A percentile compares a stretch with the other conserved stretches of the same genome.
These are phyloP conservation scores for Triops cancriformis DNA, from an alignment of 1,140 invertebrate species.

Conservation along the genomic window DNA sequence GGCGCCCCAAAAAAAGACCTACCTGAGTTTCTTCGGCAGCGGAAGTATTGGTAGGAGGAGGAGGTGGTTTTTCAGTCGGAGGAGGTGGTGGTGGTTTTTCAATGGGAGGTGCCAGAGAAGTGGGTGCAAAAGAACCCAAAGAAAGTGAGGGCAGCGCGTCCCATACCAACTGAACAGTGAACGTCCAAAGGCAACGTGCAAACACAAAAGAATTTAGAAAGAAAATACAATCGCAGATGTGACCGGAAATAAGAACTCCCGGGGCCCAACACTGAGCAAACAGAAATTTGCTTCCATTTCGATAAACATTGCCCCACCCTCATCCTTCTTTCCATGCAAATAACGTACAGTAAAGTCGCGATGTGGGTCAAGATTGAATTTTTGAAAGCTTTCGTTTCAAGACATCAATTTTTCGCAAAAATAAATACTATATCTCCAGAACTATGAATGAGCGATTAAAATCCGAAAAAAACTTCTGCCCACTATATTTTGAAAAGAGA, in stretches of 20 bases:
- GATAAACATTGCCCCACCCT: background rate
- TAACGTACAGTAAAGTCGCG: background rate
- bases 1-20: slow-evolving; percentile 24
- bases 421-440: too few species aligned
- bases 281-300: background rate
- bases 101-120: slow-evolving; percentile 64
- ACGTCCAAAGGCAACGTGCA: slow-evolving; percentile 36
- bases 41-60: background rate
- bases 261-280: background rate
- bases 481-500: too few species aligned
- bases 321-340: background rate
- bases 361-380: too few species aligned
- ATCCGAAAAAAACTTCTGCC: too few species aligned
- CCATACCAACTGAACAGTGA: slow-evolving; percentile 37
- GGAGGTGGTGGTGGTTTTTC: slow-evolving; percentile 79
- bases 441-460: too few species aligned
- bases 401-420: too few species aligned
- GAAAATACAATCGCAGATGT: background rate
- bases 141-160: slow-evolving; percentile 33
- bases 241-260: background rate
- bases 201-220: too few species aligned
- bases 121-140: slow-evolving; percentile 43
- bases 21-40: slow-evolving; percentile 8
- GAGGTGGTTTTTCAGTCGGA: slow-evolving; percentile 50
- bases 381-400: too few species aligned